Evolutionary conservation across 2,797 vertebrate species (phyloP).

Genomic region (Argya squamiceps): DNA sequence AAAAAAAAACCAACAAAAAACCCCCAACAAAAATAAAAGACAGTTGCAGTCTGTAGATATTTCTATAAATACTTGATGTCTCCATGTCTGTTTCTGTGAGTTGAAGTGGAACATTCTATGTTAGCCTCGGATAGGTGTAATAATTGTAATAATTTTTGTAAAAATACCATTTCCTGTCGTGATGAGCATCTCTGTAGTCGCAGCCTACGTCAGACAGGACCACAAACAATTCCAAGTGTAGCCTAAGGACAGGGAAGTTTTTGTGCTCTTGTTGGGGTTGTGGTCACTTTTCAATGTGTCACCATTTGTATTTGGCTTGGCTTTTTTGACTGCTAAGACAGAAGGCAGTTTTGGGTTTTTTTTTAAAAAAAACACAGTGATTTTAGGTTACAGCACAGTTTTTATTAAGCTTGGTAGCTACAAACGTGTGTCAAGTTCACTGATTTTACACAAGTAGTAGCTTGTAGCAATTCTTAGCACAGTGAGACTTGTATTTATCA

Average conservation of each 20-base stretch:
- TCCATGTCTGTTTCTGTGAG: constrained; percentile 56
- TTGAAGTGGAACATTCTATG: constrained; percentile 51
- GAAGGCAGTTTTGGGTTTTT: not conserved
- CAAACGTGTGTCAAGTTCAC: not conserved
- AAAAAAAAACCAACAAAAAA: not conserved
- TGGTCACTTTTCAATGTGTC: not conserved
- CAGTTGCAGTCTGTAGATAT: constrained; percentile 61
- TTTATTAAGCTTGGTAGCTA: not conserved
- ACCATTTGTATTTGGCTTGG: not conserved
- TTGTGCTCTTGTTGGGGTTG: not conserved
- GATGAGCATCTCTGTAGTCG: not conserved
- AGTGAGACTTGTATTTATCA: not conserved
- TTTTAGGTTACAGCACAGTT: constrained; percentile 1
- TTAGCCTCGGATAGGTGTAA: constrained; percentile 47
- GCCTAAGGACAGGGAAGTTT: not conserved
- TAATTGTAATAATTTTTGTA: constrained; percentile 5
- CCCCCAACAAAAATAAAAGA: not conserved
- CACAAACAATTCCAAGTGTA: not conserved
- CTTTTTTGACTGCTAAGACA: not conserved
- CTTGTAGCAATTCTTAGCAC: not conserved
- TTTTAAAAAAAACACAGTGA: not conserved
- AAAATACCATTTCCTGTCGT: not conserved
- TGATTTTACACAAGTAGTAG: not conserved
- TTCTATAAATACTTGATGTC: constrained; percentile 56
- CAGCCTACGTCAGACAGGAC: not conserved